Evolutionary conservation across 2,888 invertebrate species (phyloP), one percentile per base, ranked within the genome.

Genomic region (Amiota minor): DNA sequence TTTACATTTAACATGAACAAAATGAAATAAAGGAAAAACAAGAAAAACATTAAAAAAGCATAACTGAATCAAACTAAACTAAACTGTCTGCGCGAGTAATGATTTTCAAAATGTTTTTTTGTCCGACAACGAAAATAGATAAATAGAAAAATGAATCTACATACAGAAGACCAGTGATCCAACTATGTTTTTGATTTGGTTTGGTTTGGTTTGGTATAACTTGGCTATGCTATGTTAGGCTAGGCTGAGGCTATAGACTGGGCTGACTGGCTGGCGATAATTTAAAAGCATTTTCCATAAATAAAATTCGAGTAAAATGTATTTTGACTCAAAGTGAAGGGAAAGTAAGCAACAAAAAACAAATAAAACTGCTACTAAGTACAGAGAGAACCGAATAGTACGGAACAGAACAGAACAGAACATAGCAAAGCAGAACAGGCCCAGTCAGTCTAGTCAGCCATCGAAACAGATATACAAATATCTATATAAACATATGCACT

Each of bases 241-340:
- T 18, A 65, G 74, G 76, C 74, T 35, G 35, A 6, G 35, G 35
- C 35, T 6, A 35, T 35, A 35, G 35, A 35, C 35, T 35, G 70
- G 76, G 76, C 77, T 84, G 16, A 11, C 18, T 59, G 76, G 75
- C 70, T 47, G 18, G 47, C 16, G 47, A 65, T 65, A 23, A 73
- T 83, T 83, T 83, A 83, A 85, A 85, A 83, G 85, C 84, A 82
- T 85, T 83, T 83, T 83, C 85, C 85, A 85, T 85, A 83, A 85
- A 83, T 83, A 82, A 79, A 79, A 64, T 20, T 16, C 59, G 18
- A 59, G n/a, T 12, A n/a, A n/a, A 50, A 50, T n/a, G 53, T 50
- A 50, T 35, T 35, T 35, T 35, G 35, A 3, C 35, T 35, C 35
- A 35, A 35, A 35, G 35, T 35, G 35, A 35, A n/a, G n/a, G 9